A percentile compares a stretch with the other conserved stretches of the same genome.
phyloP scores from a whole-genome alignment of 2,888 invertebrate species.

The Plagodis dolabraria region DNA sequence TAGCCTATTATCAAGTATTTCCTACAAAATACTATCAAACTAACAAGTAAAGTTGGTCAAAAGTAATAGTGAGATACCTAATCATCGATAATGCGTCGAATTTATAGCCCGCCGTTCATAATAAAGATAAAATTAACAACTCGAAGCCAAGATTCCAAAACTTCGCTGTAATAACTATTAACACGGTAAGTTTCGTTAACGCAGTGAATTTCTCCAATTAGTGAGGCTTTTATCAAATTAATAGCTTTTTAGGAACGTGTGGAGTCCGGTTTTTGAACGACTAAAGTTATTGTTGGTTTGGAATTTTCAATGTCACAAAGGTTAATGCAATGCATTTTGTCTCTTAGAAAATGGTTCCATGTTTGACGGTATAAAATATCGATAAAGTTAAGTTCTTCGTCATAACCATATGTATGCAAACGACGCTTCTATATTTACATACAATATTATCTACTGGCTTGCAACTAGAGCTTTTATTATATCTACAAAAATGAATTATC shows the following conservation, averaged over 20 bases:
- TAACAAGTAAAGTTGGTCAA: conserved; percentile 23
- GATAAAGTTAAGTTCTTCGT: neutral
- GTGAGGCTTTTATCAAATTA: conserved; percentile 58
- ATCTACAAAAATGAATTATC: no score
- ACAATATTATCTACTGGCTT: neutral
- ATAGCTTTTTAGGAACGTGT: conserved; percentile 44
- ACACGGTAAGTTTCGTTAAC: conserved; percentile 39
- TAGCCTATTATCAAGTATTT: no score
- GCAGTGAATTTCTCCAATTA: conserved; percentile 61
- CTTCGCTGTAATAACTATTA: conserved; percentile 38
- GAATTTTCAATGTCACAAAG: conserved; percentile 22
- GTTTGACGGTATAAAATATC: neutral
- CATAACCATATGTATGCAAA: no score
- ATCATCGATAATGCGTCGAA: conserved; percentile 50
- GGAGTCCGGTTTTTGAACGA: conserved; percentile 38
- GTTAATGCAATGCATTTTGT: conserved; percentile 18
- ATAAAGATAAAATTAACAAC: conserved; percentile 46
- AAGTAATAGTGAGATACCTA: conserved; percentile 18
- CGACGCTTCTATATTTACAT: no score
- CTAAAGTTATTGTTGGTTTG: conserved; percentile 17
- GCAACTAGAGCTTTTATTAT: no score
- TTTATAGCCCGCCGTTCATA: conserved; percentile 47
- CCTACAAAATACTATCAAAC: neutral
- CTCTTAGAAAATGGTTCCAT: neutral
- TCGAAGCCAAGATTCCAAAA: conserved; percentile 7